phyloP scores from a whole-genome alignment of 1,140 invertebrate species.

The Ceratosolen solmsi region DNA sequence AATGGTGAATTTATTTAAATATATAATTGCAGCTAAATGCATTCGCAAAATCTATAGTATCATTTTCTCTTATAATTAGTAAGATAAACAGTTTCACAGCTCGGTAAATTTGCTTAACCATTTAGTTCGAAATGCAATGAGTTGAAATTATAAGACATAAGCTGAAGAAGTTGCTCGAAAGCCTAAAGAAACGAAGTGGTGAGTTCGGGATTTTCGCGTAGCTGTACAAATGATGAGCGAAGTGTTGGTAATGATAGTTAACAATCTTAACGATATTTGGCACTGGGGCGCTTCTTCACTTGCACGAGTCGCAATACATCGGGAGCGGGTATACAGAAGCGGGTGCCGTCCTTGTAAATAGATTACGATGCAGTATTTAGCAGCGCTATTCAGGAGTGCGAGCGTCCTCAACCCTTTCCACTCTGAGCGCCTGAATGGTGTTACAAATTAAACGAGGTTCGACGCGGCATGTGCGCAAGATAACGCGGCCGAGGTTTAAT shows the following conservation, averaged over 20 bases:
- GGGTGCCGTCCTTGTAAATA: constrained; percentile 54
- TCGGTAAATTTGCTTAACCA: too few relatives aligned
- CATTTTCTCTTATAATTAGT: too few relatives aligned
- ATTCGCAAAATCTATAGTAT: too few relatives aligned
- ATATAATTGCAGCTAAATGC: too few relatives aligned
- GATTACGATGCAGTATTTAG: constrained; percentile 69
- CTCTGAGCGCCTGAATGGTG: constrained; percentile 51
- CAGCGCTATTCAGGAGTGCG: constrained; percentile 68
- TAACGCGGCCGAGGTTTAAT: neutral
- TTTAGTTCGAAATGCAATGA: too few relatives aligned
- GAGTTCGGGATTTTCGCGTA: neutral
- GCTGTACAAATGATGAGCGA: neutral
- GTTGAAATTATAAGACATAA: too few relatives aligned
- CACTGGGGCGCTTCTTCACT: neutral
- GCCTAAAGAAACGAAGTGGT: neutral
- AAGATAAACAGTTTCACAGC: too few relatives aligned
- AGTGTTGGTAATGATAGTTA: constrained; percentile 22
- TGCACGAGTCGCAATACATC: neutral
- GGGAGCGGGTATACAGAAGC: neutral
- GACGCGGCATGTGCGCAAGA: constrained; percentile 11
- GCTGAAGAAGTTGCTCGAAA: neutral
- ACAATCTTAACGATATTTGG: constrained; percentile 44
- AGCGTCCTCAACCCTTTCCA: constrained; percentile 65
- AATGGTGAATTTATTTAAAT: too few relatives aligned
- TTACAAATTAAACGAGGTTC: constrained; percentile 35